Percentiles rank a stretch among this genome's conserved stretches.
Conservation (phyloP, 2,113 vertebrate species). For the Nesogale talazaci region DNA sequence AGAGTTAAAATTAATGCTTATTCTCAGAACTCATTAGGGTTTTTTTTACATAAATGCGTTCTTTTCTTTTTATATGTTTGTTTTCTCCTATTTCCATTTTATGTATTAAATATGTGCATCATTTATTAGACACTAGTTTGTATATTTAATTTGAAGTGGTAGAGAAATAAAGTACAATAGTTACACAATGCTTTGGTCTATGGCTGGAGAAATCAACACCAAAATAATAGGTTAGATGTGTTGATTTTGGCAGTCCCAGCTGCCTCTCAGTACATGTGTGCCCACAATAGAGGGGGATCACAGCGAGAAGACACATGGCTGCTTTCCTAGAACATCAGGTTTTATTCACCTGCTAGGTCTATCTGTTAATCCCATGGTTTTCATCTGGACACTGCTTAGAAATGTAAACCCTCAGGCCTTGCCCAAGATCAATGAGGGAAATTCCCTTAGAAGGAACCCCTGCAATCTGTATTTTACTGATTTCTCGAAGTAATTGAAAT, state of each 20-base stretch:
- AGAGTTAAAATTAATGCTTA: background rate
- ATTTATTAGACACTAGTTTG: background rate
- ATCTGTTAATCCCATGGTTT: background rate
- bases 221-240: background rate
- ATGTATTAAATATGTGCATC: background rate
- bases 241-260: background rate
- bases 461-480: background rate
- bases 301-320: background rate
- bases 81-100: constrained; percentile 16
- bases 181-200: background rate
- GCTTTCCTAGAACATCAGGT: background rate
- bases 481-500: background rate
- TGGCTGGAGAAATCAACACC: background rate
- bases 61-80: background rate
- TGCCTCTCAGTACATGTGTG: background rate
- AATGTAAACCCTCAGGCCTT: background rate
- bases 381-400: background rate
- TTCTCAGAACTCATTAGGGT: background rate
- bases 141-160: background rate
- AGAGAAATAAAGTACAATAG: constrained; percentile 21
- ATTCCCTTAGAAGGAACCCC: background rate
- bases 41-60: background rate
- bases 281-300: background rate
- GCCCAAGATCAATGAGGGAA: background rate
- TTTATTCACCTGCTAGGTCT: background rate